A percentile compares a stretch with the other conserved stretches of the same genome.
Evolutionary conservation across 2,888 invertebrate species (phyloP).

Genomic region (Dinocampus coccinellae): DNA sequence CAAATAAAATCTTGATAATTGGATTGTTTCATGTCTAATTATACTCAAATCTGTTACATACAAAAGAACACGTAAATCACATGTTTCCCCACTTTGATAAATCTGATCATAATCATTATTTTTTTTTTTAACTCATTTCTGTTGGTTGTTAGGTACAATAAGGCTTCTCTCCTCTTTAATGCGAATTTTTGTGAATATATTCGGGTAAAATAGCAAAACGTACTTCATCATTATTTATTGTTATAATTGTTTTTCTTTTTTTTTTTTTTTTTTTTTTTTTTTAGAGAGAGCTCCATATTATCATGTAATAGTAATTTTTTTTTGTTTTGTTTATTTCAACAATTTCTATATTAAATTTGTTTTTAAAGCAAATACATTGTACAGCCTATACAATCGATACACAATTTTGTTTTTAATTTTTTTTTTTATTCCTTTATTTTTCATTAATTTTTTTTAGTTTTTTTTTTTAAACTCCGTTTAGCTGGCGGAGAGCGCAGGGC

Average conservation of each 20-base stretch:
- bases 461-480: slow-evolving; percentile 43
- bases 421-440: too few relatives aligned
- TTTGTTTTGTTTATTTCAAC: slow-evolving; percentile 46
- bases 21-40: slow-evolving; percentile 31
- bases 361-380: slow-evolving; percentile 61
- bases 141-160: slow-evolving; percentile 35
- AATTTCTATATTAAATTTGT: slow-evolving; percentile 42
- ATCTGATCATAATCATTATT: neutral
- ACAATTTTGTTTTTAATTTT: slow-evolving; percentile 38
- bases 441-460: slow-evolving; percentile 33
- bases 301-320: slow-evolving; percentile 42
- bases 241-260: too few relatives aligned
- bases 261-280: neutral
- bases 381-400: slow-evolving; percentile 63
- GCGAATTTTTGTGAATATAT: slow-evolving; percentile 35
- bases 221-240: slow-evolving; percentile 49
- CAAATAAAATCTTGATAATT: neutral
- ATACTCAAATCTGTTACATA: slow-evolving; percentile 29
- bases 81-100: neutral
- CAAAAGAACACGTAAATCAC: neutral
- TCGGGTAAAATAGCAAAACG: slow-evolving; percentile 44
- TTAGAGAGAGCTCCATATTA: slow-evolving; percentile 46
- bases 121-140: slow-evolving; percentile 36
- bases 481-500: slow-evolving; percentile 59
- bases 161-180: slow-evolving; percentile 36